Evolutionary conservation across 2,797 vertebrate genomes (phyloP).

Genomic region (Alcedo atthis): DNA sequence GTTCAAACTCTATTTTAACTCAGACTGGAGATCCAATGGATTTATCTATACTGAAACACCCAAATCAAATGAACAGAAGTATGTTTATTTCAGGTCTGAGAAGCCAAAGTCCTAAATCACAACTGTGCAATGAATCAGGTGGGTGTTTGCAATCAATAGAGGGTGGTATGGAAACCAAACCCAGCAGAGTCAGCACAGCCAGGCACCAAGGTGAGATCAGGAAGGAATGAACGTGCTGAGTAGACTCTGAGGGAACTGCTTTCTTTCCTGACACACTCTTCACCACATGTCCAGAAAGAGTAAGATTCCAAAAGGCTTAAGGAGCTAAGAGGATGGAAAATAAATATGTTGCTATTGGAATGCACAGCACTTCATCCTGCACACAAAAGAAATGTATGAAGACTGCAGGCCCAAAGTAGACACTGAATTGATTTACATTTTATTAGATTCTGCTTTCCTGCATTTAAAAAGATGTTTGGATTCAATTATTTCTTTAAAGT

Average conservation of each 20-base stretch:
- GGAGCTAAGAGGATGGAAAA: conserved; percentile 21
- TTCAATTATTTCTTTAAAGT: conserved; percentile 51
- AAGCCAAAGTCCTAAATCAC: conserved; percentile 3
- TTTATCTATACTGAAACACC: background rate
- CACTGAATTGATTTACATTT: conserved; percentile 62
- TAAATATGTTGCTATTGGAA: conserved; percentile 35
- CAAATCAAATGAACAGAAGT: background rate
- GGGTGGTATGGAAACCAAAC: background rate
- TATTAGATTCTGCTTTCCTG: conserved; percentile 66
- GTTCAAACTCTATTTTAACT: background rate
- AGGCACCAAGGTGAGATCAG: background rate
- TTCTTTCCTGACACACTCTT: background rate
- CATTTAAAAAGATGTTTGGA: conserved; percentile 47
- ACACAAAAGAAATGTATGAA: background rate
- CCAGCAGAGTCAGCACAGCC: background rate
- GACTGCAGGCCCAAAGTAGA: conserved; percentile 44
- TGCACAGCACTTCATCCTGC: background rate
- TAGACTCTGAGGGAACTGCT: background rate
- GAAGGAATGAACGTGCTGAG: background rate
- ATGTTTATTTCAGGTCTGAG: background rate
- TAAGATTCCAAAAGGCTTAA: background rate
- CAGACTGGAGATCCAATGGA: background rate
- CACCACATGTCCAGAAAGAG: background rate
- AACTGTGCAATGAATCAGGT: conserved; percentile 7
- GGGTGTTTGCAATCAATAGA: conserved; percentile 20